phyloP scores from a whole-genome alignment of 1,140 invertebrate species.

The Ptiloglossa arizonensis region DNA sequence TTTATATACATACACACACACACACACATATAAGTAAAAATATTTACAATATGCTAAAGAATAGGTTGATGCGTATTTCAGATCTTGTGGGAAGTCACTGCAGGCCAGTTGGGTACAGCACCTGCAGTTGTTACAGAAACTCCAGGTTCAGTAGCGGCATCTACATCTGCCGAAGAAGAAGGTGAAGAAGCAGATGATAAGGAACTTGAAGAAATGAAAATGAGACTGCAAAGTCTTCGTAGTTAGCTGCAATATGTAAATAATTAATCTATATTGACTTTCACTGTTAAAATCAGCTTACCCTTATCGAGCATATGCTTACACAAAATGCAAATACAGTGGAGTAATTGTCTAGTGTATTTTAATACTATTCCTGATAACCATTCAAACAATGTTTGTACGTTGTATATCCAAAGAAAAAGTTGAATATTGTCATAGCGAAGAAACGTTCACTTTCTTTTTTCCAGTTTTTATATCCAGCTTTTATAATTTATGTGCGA shows the following conservation, averaged over 20 bases:
- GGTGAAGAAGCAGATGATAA: conserved; percentile 85
- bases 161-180: conserved; percentile 81
- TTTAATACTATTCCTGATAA: neutral
- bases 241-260: conserved; percentile 83
- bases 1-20: neutral
- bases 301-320: conserved; percentile 24
- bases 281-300: conserved; percentile 41
- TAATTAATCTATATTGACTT: conserved; percentile 48
- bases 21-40: neutral
- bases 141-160: conserved; percentile 82
- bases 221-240: conserved; percentile 90
- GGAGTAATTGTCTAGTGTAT: conserved; percentile 13
- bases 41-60: neutral
- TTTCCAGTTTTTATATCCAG: conserved; percentile 36
- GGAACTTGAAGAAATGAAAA: conserved; percentile 93
- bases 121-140: conserved; percentile 88
- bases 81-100: conserved; percentile 97
- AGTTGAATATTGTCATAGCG: conserved; percentile 15
- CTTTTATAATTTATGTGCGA: conserved; percentile 32
- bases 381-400: conserved; percentile 14
- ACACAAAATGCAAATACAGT: conserved; percentile 38
- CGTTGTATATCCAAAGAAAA: conserved; percentile 10
- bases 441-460: conserved; percentile 32
- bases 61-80: conserved; percentile 69
- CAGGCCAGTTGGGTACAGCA: conserved; percentile 95